Conservation (phyloP, 2,113 vertebrate genomes). For the Bettongia penicillata region DNA sequence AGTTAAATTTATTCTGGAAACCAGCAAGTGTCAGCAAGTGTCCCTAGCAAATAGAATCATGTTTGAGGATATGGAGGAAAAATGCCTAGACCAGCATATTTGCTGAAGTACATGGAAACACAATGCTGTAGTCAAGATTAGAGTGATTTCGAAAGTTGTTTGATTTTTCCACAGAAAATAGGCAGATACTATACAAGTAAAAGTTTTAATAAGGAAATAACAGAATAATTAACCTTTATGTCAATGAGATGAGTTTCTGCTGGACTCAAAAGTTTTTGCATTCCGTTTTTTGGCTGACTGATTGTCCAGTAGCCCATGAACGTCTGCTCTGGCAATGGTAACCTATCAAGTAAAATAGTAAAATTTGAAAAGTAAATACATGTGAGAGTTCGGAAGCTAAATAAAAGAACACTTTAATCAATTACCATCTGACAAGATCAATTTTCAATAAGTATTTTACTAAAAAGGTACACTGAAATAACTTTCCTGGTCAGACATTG, state of each 20-base stretch:
- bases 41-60: not conserved
- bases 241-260: constrained; percentile 89
- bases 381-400: constrained; percentile 23
- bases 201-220: constrained; percentile 32
- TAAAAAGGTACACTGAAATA: constrained; percentile 6
- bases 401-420: not conserved
- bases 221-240: constrained; percentile 88
- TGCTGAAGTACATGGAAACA: not conserved
- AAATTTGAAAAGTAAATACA: constrained; percentile 67
- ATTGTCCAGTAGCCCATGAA: constrained; percentile 95
- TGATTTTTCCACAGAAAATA: constrained; percentile 30
- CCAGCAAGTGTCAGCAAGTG: constrained; percentile 16
- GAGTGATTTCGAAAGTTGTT: constrained; percentile 13
- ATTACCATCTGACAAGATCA: constrained; percentile 8
- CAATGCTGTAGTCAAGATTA: not conserved
- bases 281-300: constrained; percentile 82
- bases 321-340: constrained; percentile 90
- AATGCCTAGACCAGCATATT: not conserved
- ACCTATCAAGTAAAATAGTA: constrained; percentile 84
- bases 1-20: constrained; percentile 29
- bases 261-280: constrained; percentile 91
- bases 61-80: not conserved
- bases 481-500: constrained; percentile 28
- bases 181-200: not conserved
- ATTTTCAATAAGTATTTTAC: constrained; percentile 20